Conservation (phyloP, 2,113 vertebrate species). For the Callorhinus ursinus region DNA sequence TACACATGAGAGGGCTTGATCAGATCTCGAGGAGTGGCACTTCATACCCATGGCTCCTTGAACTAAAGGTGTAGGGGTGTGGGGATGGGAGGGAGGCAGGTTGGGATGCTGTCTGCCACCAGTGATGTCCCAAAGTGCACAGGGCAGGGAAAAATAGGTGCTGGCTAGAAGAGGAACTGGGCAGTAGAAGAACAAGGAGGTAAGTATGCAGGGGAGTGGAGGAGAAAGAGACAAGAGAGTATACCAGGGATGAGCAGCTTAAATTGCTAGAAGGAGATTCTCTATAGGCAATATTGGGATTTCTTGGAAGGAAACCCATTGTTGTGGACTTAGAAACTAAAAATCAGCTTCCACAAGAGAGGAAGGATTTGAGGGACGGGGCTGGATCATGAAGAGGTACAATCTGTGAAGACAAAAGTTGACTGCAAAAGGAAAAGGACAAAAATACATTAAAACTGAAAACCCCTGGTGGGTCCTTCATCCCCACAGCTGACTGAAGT, state of each 20-base stretch:
- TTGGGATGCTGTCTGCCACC: background rate
- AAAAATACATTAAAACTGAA: background rate
- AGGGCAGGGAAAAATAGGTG: background rate
- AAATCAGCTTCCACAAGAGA: background rate
- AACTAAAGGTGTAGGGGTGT: background rate
- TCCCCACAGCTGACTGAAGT: background rate
- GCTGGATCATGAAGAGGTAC: background rate
- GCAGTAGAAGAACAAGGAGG: background rate
- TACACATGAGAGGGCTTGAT: background rate
- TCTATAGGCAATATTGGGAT: background rate
- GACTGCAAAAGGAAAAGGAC: background rate
- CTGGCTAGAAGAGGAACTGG: background rate
- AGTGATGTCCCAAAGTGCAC: background rate
- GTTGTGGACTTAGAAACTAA: background rate
- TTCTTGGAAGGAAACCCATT: constrained; percentile 3
- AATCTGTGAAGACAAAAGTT: background rate
- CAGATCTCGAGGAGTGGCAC: background rate
- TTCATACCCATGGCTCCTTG: background rate
- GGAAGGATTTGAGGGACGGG: background rate
- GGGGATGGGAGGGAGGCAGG: background rate
- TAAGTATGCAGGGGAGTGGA: background rate
- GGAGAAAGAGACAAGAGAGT: background rate
- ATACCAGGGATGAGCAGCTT: background rate
- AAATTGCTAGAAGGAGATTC: background rate
- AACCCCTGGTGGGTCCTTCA: background rate